Percentiles rank a stretch among this genome's conserved stretches.
phyloP scores from a whole-genome alignment of 2,113 vertebrate genomes.

The Mustela lutreola region DNA sequence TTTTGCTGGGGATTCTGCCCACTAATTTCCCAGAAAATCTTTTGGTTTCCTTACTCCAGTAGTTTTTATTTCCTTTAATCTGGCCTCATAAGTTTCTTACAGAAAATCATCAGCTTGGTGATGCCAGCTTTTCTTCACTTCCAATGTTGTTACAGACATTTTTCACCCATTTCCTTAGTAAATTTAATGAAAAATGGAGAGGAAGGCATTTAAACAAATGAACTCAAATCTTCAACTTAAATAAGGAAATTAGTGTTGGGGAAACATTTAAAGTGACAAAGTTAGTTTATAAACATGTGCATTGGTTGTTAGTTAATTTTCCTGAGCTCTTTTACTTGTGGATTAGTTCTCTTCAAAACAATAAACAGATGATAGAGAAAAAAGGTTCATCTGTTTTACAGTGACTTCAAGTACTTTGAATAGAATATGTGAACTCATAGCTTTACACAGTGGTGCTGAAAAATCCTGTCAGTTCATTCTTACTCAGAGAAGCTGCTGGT shows the following conservation, averaged over 20 bases:
- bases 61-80: neutral
- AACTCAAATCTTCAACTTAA: neutral
- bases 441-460: neutral
- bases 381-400: neutral
- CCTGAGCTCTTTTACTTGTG: neutral
- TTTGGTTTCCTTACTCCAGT: neutral
- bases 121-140: neutral
- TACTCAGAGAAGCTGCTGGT: neutral
- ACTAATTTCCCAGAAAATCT: neutral
- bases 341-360: neutral
- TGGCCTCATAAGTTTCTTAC: neutral
- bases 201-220: neutral
- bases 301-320: constrained; percentile 17
- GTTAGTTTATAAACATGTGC: neutral
- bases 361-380: neutral
- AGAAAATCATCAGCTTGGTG: constrained; percentile 6
- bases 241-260: neutral
- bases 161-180: neutral
- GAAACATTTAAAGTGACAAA: neutral
- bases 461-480: neutral
- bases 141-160: neutral
- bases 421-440: neutral
- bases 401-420: neutral
- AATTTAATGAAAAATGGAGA: neutral
- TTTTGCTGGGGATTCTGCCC: neutral